Evolutionary conservation across 2,797 vertebrate genomes (phyloP).

Genomic region (Microtus obscurus): DNA sequence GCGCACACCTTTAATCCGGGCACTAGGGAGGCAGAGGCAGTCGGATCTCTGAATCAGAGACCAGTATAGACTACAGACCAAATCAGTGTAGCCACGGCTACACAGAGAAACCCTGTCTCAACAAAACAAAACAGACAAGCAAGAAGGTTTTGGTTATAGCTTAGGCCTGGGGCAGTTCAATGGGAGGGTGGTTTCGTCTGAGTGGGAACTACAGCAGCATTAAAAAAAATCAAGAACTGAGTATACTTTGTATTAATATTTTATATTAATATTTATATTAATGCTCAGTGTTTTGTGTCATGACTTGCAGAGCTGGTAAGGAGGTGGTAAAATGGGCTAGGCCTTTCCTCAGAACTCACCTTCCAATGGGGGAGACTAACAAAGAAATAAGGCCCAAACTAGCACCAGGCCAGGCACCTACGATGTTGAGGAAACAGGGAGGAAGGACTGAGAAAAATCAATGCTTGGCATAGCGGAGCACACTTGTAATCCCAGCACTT

Average conservation of each 20-base stretch:
- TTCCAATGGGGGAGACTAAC: neutral
- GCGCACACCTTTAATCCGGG: neutral
- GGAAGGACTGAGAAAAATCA: constrained; percentile 18
- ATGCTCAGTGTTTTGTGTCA: neutral
- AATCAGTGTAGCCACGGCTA: neutral
- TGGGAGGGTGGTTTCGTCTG: neutral
- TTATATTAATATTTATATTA: neutral
- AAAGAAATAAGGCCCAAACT: neutral
- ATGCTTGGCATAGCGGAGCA: neutral
- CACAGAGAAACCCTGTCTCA: neutral
- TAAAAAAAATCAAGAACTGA: neutral
- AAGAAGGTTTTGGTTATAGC: neutral
- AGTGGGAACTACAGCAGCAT: neutral
- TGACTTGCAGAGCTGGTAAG: neutral
- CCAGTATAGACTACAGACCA: neutral
- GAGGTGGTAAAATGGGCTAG: neutral
- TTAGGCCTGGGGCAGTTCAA: neutral
- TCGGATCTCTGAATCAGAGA: neutral
- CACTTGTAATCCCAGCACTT: neutral
- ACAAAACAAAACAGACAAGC: neutral
- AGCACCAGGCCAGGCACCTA: neutral
- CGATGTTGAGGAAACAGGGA: neutral
- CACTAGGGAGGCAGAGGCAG: neutral
- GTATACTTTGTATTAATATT: neutral
- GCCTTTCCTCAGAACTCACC: neutral